Base-by-base conservation (phyloP, 2,797 vertebrate genomes). In the Sphenopsis melanotis region DNA sequence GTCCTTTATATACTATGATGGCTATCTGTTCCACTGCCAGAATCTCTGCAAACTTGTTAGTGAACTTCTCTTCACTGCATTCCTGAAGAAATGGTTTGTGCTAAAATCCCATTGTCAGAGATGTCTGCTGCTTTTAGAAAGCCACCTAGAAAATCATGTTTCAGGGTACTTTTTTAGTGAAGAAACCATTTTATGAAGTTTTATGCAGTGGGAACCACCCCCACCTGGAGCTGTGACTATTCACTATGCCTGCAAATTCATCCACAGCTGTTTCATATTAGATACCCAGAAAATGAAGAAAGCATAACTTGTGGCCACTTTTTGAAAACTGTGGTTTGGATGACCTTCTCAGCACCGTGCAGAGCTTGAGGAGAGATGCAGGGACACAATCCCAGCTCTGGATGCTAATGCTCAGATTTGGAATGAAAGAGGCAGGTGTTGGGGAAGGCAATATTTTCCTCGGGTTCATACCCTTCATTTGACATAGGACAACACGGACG, bases 211-310 rank as follows among this genome's bases (percentile, higher is more conserved):
- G 46, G 29, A 86, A 60, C 42, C 55, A 60, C 30, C 49, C 79
- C 32, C 86, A 83, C 30, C 46, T 88, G 79, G 37, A 94, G 12
- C 14, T 79, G 12, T 46, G 59, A 75, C 41, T 46, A 16, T 52
- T 94, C 47, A 20, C 42, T 72, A 20, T 0, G 23, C 52, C 41
- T 93, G 34, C 44, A 79, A 77, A 63, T 83, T 74, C 72, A 63
- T 77, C 64, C 70, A 47, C 72, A 86, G 61, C 65, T 93, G 65
- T 86, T 94, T 86, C 7, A 11, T 68, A 60, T 96, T 93, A 88
- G 61, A 77, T 74, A 83, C 30, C 24, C 72, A 65, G 78, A 83
- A 91, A 92, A 90, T 56, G 56, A 83, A 68, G 72, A 85, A 81
- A 56, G 24, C 64, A 55, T 59, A 85, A 68, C 34, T 87, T 60